Conservation (phyloP, 1,140 invertebrate species). For the Sminthurides bifidus region DNA sequence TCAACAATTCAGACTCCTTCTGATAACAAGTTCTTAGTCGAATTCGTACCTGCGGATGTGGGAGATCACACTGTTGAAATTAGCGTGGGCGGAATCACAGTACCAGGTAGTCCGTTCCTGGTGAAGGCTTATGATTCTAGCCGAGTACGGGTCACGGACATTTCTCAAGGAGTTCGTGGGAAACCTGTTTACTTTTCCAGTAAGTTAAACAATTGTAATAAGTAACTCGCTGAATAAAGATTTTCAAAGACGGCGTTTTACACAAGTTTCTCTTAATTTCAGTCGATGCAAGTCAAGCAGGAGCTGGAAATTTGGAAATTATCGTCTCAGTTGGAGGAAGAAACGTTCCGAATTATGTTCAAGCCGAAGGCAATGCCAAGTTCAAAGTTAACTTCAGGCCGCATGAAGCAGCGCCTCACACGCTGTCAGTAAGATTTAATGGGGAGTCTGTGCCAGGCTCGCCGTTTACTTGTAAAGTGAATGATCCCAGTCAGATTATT, state of each 20-base stretch:
- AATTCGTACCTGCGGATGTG: conserved; percentile 33
- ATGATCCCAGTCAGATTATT: conserved; percentile 47
- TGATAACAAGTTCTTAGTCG: conserved; percentile 32
- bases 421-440: conserved; percentile 87
- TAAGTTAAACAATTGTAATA: conserved; percentile 9
- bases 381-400: conserved; percentile 96
- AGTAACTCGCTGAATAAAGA: conserved; percentile 3
- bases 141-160: conserved; percentile 80
- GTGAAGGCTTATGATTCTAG: conserved; percentile 90
- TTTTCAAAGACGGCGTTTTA: not conserved
- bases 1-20: conserved; percentile 30
- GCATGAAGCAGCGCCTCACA: conserved; percentile 75
- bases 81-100: conserved; percentile 61
- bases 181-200: conserved; percentile 79
- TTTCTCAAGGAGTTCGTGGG: conserved; percentile 73
- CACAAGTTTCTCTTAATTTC: conserved; percentile 19
- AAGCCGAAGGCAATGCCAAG: conserved; percentile 90
- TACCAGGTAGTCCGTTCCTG: conserved; percentile 86
- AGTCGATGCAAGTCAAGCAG: conserved; percentile 68
- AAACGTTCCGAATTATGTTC: conserved; percentile 97
- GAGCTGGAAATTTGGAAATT: conserved; percentile 93
- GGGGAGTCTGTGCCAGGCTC: conserved; percentile 85
- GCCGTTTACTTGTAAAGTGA: conserved; percentile 73
- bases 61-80: conserved; percentile 87
- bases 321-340: conserved; percentile 93